These are phyloP conservation scores for Gymnoscelis rufifasciata DNA, from an alignment of 2,888 invertebrate species.

Conservation along the genomic window DNA sequence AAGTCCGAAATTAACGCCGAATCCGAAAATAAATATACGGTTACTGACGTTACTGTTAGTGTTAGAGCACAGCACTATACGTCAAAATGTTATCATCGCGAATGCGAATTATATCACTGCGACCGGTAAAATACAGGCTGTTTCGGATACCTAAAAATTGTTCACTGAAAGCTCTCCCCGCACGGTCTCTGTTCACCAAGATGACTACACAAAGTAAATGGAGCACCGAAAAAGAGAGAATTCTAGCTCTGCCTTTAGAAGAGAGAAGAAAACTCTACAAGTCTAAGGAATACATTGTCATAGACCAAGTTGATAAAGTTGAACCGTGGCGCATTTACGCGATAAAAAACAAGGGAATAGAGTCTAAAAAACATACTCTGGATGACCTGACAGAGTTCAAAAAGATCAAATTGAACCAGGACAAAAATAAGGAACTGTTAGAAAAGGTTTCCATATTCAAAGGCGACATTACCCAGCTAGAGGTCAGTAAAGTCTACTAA, in stretches of 20 bases:
- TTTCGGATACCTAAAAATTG: slow-evolving; percentile 24
- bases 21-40: background rate
- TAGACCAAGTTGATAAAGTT: slow-evolving; percentile 72
- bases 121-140: slow-evolving; percentile 13
- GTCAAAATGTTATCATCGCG: background rate
- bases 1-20: background rate
- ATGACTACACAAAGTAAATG: slow-evolving; percentile 65
- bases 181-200: slow-evolving; percentile 38
- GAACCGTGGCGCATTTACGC: slow-evolving; percentile 79
- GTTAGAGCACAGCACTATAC: background rate
- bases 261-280: slow-evolving; percentile 77
- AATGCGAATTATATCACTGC: background rate
- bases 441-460: slow-evolving; percentile 83
- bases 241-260: slow-evolving; percentile 67
- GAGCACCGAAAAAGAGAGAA: slow-evolving; percentile 74
- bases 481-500: slow-evolving; percentile 75
- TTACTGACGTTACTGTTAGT: background rate
- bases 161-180: slow-evolving; percentile 10
- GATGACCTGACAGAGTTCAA: slow-evolving; percentile 57
- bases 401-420: slow-evolving; percentile 48
- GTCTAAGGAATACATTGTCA: slow-evolving; percentile 50
- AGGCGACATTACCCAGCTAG: slow-evolving; percentile 91
- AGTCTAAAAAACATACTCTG: slow-evolving; percentile 51
- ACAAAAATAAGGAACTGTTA: slow-evolving; percentile 64
- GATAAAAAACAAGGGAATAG: slow-evolving; percentile 50